phyloP scores from a whole-genome alignment of 2,888 invertebrate genomes.

The Crocallis elinguaria region DNA sequence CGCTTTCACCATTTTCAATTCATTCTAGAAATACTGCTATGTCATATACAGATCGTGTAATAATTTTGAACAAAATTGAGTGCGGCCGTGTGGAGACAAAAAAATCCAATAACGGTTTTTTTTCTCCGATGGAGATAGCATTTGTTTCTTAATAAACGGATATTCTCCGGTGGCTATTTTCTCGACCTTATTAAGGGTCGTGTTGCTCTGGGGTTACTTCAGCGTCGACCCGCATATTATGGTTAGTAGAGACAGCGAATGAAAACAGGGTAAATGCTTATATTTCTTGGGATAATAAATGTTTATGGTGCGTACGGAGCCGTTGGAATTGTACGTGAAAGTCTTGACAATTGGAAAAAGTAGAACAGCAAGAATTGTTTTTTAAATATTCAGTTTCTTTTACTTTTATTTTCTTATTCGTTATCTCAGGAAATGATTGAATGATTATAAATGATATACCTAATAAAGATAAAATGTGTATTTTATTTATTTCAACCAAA shows the following conservation, averaged over 20 bases:
- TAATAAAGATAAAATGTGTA: too few species aligned
- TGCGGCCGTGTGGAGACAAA: slow-evolving; percentile 15
- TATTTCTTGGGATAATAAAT: slow-evolving; percentile 11
- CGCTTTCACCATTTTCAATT: slow-evolving; percentile 6
- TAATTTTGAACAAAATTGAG: slow-evolving; percentile 10
- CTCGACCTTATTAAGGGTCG: slow-evolving; percentile 37
- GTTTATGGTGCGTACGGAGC: slow-evolving; percentile 4
- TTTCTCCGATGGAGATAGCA: slow-evolving; percentile 9
- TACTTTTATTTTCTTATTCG: too few species aligned
- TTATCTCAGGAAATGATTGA: too few species aligned
- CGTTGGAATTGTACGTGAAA: neutral
- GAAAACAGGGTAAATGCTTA: slow-evolving; percentile 11
- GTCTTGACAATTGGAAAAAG: neutral
- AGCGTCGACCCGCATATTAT: slow-evolving; percentile 23
- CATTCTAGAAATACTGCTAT: slow-evolving; percentile 11
- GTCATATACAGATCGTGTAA: slow-evolving; percentile 21
- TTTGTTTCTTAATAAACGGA: slow-evolving; percentile 21
- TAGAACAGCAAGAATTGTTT: too few species aligned
- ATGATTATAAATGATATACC: too few species aligned
- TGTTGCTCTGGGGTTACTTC: slow-evolving; percentile 35
- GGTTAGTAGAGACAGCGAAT: slow-evolving; percentile 21
- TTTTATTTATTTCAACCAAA: too few species aligned
- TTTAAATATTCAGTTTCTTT: too few species aligned
- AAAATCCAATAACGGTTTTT: slow-evolving; percentile 25
- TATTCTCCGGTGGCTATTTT: slow-evolving; percentile 22